Conservation (phyloP, 37 sponge, comb jelly and placozoan genomes). For the Aplysina aerophoba region DNA sequence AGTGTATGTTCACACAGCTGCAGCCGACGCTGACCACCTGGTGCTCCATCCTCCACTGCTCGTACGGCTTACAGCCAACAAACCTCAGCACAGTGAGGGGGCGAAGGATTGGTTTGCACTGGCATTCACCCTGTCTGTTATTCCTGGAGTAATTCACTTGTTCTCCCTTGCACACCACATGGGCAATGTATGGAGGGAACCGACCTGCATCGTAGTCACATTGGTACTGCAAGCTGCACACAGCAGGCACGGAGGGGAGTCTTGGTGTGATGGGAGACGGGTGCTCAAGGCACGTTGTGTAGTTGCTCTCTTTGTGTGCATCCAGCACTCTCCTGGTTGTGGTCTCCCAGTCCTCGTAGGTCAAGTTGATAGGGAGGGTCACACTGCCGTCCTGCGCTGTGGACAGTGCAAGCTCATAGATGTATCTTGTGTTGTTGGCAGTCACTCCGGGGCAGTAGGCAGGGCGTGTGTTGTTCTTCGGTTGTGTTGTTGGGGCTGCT, state of each 20-base stretch:
- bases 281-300: neutral
- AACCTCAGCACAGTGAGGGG: neutral
- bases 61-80: neutral
- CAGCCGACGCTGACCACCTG: neutral
- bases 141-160: neutral
- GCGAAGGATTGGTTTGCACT: neutral
- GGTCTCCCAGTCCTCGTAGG: neutral
- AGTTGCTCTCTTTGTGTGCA: neutral
- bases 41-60: slow-evolving; percentile 10
- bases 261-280: neutral
- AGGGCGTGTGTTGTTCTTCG: no score
- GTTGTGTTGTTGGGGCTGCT: no score
- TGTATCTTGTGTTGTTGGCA: no score
- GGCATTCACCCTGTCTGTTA: neutral
- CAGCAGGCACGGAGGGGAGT: neutral
- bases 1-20: neutral
- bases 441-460: no score
- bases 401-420: no score
- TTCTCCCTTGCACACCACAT: slow-evolving; percentile 37
- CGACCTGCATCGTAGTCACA: slow-evolving; percentile 63
- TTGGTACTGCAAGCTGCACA: slow-evolving; percentile 45
- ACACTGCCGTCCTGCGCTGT: no score
- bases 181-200: slow-evolving; percentile 60
- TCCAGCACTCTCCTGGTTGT: neutral
- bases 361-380: neutral